Evolutionary conservation across 2,797 vertebrate species (phyloP), one percentile per base, ranked within the genome.

Genomic region (Pteronotus mesoamericanus): DNA sequence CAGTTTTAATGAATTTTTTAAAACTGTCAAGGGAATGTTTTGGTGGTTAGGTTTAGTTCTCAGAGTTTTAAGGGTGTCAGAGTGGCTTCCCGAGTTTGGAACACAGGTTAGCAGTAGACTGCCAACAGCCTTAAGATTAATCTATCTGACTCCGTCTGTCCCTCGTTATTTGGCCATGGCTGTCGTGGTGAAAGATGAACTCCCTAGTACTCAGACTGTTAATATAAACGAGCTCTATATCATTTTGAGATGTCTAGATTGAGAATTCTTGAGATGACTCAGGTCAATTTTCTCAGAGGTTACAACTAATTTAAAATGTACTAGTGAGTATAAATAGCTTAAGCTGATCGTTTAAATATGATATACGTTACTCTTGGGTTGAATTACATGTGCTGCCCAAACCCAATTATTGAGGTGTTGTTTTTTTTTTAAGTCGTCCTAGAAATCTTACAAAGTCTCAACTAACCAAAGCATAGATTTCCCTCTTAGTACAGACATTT

Each of bases 251-350:
- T 88, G 39, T 87, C 69, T 75, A 97, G 85, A 94, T 51, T 94
- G 82, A 97, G 91, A 96, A 93, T 92, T 93, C 69, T 77, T 83
- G 51, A 92, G 74, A 94, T 92, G 74, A 96, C 74, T 96, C 44
- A 44, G 82, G 80, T 92, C 95, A 94, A 88, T 96, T 97, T 93
- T 96, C 94, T 93, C 64, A 96, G 88, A 91, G 39, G 83, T 95
- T 95, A 84, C 66, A 95, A 97, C 86, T 85, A 97, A 96, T 96
- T 97, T 95, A 91, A 79, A 95, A 94, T 3, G 84, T 94, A 94
- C 39, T 93, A 94, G 74, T 80, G 71, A 86, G 88, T 95, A 66
- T 93, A 96, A 96, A 94, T 95, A 95, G 88, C 39, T 94, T 91
- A 95, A 94, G 12, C 39, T 85, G 37, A 95, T 92, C 18, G 0